Conservation (phyloP, 2,113 vertebrate species). For the Ammodytes dubius region DNA sequence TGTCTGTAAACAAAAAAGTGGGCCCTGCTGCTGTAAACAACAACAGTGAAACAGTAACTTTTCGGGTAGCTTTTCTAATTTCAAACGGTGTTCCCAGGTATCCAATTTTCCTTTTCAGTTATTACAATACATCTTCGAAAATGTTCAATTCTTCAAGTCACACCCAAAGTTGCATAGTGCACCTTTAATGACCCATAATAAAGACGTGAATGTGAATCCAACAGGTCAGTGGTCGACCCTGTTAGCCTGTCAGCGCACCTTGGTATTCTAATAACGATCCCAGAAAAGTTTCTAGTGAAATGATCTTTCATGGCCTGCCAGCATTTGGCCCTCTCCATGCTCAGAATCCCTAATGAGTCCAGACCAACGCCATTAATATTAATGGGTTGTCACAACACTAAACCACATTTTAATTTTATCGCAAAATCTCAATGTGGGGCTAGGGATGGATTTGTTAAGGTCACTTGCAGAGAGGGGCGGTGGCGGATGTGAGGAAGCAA, state of each 20-base stretch:
- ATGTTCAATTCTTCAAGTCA: too few relatives aligned
- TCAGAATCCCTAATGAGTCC: slow-evolving; percentile 76
- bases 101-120: too few relatives aligned
- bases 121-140: too few relatives aligned
- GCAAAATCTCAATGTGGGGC: slow-evolving; percentile 66
- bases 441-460: slow-evolving; percentile 70
- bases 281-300: slow-evolving; percentile 54
- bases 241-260: slow-evolving; percentile 14
- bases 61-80: too few relatives aligned
- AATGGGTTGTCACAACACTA: slow-evolving; percentile 77
- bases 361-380: slow-evolving; percentile 77
- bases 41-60: too few relatives aligned
- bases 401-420: slow-evolving; percentile 74
- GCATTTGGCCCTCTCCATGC: slow-evolving; percentile 11
- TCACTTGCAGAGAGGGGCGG: slow-evolving; percentile 48
- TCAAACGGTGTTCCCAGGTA: too few relatives aligned
- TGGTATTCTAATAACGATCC: slow-evolving; percentile 51
- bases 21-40: too few relatives aligned
- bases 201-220: slow-evolving; percentile 44
- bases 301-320: slow-evolving; percentile 60
- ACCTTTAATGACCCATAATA: slow-evolving; percentile 47
- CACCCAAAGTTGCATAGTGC: too few relatives aligned
- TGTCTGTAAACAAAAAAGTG: too few relatives aligned
- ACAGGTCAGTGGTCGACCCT: slow-evolving; percentile 33
- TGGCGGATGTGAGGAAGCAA: slow-evolving; percentile 26